A percentile compares a stretch with the other conserved stretches of the same genome.
Evolutionary conservation across 37 sponge, comb jelly and placozoan genomes (phyloP).

Genomic region (Geodia barretti): DNA sequence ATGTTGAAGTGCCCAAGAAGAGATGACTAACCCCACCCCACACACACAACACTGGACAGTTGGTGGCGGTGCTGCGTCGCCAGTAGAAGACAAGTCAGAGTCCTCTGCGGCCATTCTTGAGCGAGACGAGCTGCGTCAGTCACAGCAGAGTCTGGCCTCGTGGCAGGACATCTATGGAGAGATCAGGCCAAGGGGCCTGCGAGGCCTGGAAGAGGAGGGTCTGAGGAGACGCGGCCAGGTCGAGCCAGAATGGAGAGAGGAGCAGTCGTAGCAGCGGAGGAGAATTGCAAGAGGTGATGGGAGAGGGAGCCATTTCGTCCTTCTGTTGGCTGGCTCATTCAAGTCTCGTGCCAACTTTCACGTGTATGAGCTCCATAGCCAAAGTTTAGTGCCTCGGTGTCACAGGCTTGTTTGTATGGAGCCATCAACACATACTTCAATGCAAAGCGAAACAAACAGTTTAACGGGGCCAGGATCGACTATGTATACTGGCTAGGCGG

Average conservation of each 20-base stretch:
- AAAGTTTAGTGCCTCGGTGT: too few species aligned
- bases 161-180: constrained; percentile 78
- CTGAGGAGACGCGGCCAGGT: constrained; percentile 37
- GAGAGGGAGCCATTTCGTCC: not conserved
- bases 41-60: not conserved
- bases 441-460: too few species aligned
- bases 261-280: not conserved
- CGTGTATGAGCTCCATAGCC: too few species aligned
- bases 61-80: constrained; percentile 50
- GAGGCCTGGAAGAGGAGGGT: constrained; percentile 87
- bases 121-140: constrained; percentile 62
- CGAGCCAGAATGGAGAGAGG: constrained; percentile 32
- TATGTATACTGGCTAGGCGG: too few species aligned
- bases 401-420: too few species aligned
- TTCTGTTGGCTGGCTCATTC: too few species aligned
- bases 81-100: constrained; percentile 47
- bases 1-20: too few species aligned
- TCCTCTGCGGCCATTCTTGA: constrained; percentile 5
- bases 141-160: constrained; percentile 46
- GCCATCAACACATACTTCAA: too few species aligned
- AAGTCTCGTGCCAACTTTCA: too few species aligned
- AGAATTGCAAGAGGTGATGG: not conserved
- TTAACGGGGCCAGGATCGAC: too few species aligned
- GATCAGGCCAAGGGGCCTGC: constrained; percentile 81
- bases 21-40: too few species aligned